Percentiles rank a stretch among this genome's conserved stretches.
Conservation (phyloP, 1,140 invertebrate genomes). For the Helicoverpa armigera region DNA sequence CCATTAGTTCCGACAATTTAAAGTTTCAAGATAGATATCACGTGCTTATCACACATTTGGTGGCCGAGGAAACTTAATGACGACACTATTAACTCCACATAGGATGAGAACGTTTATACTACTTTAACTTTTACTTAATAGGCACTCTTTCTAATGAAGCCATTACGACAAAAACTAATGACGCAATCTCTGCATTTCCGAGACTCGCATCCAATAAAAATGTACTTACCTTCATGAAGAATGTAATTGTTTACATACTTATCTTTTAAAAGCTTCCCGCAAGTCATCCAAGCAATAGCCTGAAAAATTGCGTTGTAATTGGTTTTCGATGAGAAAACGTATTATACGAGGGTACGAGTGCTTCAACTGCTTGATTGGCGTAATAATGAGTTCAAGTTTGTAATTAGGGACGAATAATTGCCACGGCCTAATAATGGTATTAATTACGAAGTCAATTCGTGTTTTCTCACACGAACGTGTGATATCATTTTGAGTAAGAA, state of each 20-base stretch:
- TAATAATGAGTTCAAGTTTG: constrained; percentile 38
- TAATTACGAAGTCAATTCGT: background rate
- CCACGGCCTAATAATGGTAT: background rate
- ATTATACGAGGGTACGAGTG: constrained; percentile 18
- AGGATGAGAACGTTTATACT: constrained; percentile 18
- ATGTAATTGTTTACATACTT: constrained; percentile 5
- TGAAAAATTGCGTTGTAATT: constrained; percentile 58
- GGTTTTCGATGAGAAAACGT: constrained; percentile 52
- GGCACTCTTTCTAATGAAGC: constrained; percentile 38
- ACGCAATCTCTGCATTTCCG: constrained; percentile 33
- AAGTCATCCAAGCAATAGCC: constrained; percentile 61
- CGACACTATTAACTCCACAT: constrained; percentile 26
- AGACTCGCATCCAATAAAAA: constrained; percentile 22
- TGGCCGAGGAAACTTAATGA: constrained; percentile 30
- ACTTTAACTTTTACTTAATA: too few species aligned
- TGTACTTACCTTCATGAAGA: background rate
- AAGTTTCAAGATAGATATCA: constrained; percentile 74
- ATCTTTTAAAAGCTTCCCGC: constrained; percentile 48
- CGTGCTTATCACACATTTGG: constrained; percentile 64
- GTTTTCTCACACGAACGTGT: constrained; percentile 18
- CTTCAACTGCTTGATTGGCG: constrained; percentile 10
- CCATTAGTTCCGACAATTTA: constrained; percentile 77
- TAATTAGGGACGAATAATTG: constrained; percentile 28
- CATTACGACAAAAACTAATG: constrained; percentile 32
- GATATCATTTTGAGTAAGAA: background rate